Conservation (phyloP, 2,797 vertebrate species). For the Tarsius wallacei region DNA sequence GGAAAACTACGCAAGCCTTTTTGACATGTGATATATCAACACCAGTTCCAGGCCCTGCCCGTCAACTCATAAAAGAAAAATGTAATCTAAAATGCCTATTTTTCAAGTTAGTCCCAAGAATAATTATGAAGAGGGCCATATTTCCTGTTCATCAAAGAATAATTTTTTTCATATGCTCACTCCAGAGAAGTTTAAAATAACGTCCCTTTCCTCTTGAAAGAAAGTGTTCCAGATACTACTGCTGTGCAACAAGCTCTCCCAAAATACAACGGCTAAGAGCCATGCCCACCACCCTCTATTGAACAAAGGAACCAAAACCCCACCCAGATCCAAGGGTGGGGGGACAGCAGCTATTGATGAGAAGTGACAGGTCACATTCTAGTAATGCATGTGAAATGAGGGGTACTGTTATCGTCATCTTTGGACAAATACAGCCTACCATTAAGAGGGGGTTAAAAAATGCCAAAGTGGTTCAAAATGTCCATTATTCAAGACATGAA, state of each 20-base stretch:
- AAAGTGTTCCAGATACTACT: background rate
- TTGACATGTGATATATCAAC: background rate
- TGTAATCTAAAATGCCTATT: constrained; percentile 58
- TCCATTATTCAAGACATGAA: background rate
- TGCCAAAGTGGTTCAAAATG: background rate
- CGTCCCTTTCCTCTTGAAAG: constrained; percentile 35
- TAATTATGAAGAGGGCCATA: background rate
- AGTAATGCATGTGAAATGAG: background rate
- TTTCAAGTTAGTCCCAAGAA: constrained; percentile 63
- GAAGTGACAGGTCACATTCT: background rate
- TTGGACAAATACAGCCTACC: constrained; percentile 23
- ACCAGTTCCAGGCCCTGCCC: background rate
- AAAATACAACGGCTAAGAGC: background rate
- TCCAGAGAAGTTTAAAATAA: constrained; percentile 58
- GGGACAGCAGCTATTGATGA: background rate
- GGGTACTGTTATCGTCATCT: background rate
- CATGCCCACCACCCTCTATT: background rate
- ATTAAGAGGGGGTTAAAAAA: background rate
- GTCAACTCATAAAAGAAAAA: constrained; percentile 48
- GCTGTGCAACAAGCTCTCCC: background rate
- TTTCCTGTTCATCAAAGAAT: constrained; percentile 62
- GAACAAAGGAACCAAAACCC: background rate
- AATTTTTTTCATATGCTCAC: background rate
- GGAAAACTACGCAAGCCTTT: background rate
- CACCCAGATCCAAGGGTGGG: background rate